These are phyloP conservation scores for Ericerus pela DNA, from an alignment of 1,140 invertebrate genomes.

Conservation along the genomic window DNA sequence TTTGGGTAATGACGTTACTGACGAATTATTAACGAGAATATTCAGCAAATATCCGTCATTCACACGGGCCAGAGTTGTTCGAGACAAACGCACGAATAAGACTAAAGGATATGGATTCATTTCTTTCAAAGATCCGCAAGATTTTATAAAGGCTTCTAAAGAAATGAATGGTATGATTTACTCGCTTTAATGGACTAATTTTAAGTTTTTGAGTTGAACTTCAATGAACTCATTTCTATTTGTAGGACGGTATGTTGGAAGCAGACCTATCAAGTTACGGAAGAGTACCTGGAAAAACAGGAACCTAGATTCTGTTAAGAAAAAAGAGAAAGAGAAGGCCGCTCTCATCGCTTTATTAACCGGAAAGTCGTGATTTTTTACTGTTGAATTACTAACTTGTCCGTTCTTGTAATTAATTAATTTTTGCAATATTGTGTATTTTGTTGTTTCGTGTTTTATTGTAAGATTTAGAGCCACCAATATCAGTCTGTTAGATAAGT, in stretches of 20 bases:
- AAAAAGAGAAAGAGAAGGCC: conserved; percentile 86
- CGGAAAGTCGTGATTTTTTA: conserved; percentile 22
- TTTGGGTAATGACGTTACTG: conserved; percentile 96
- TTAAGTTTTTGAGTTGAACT: background rate
- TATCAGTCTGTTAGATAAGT: too few species aligned
- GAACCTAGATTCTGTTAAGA: conserved; percentile 80
- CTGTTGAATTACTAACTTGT: background rate
- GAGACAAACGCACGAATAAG: conserved; percentile 94
- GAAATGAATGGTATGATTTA: conserved; percentile 76
- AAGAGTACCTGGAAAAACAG: conserved; percentile 94
- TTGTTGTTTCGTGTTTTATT: too few species aligned
- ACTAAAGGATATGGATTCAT: conserved; percentile 98
- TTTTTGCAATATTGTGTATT: too few species aligned
- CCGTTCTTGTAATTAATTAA: too few species aligned
- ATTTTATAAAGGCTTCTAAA: conserved; percentile 96
- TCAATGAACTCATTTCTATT: conserved; percentile 21
- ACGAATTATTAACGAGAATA: conserved; percentile 82
- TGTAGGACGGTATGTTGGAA: conserved; percentile 86
- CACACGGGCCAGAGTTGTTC: conserved; percentile 82
- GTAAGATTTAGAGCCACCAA: too few species aligned
- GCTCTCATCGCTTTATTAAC: conserved; percentile 56
- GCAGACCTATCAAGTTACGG: conserved; percentile 89
- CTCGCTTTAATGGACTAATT: background rate
- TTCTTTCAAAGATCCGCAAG: conserved; percentile 93
- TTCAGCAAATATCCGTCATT: conserved; percentile 95